Evolutionary conservation across 1,140 invertebrate genomes (phyloP).

Genomic region (Drosophila equinoxialis): DNA sequence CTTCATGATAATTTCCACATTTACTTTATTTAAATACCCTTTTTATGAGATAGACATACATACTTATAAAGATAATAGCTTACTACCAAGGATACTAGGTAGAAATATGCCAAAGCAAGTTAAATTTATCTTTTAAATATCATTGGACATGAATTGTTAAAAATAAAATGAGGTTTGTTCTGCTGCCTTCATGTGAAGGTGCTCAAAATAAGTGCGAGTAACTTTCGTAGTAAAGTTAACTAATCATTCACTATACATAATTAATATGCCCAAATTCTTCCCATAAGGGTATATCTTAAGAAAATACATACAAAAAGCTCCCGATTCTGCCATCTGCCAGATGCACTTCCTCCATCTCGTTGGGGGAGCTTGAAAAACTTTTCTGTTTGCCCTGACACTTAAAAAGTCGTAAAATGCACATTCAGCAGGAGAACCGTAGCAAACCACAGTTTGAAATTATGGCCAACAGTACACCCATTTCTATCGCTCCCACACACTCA

Average conservation of each 20-base stretch:
- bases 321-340: slow-evolving; percentile 6
- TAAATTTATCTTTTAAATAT: too few species aligned
- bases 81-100: too few species aligned
- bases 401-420: slow-evolving; percentile 80
- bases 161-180: too few species aligned
- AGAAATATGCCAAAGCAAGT: too few species aligned
- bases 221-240: too few species aligned
- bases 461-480: slow-evolving; percentile 43
- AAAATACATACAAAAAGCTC: background rate
- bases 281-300: background rate
- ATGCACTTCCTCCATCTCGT: slow-evolving; percentile 7
- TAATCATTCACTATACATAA: too few species aligned
- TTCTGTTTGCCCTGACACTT: slow-evolving; percentile 72
- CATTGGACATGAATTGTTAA: too few species aligned
- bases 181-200: too few species aligned
- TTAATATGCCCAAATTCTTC: background rate
- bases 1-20: background rate
- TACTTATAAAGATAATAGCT: too few species aligned
- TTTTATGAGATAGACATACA: too few species aligned
- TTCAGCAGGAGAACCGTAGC: slow-evolving; percentile 71
- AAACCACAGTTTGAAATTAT: slow-evolving; percentile 73
- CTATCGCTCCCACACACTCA: background rate
- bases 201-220: too few species aligned
- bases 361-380: slow-evolving; percentile 55
- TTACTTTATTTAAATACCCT: background rate